phyloP scores from a whole-genome alignment of 1,140 invertebrate genomes.

The Periplaneta americana region DNA sequence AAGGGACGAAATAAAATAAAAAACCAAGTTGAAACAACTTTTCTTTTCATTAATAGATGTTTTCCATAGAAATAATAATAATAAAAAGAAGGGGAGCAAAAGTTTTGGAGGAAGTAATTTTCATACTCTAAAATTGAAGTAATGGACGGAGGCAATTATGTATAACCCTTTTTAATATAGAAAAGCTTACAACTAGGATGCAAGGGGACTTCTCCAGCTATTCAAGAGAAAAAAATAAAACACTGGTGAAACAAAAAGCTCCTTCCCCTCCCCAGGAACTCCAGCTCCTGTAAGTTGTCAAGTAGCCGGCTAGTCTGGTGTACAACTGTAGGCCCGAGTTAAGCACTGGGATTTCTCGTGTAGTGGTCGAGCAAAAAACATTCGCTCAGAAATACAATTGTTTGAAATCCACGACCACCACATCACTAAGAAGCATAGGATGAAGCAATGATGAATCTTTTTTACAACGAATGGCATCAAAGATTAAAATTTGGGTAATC shows the following conservation, averaged over 20 bases:
- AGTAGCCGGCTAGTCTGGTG: neutral
- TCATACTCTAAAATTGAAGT: neutral
- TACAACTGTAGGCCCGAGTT: neutral
- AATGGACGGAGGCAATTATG: neutral
- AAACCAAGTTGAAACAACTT: neutral
- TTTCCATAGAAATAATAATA: neutral
- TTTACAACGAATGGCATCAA: too few species aligned
- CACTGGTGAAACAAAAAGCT: neutral
- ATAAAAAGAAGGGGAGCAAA: too few species aligned
- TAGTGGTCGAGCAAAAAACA: neutral
- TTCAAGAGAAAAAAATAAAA: neutral
- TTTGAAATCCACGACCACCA: too few species aligned
- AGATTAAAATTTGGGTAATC: too few species aligned
- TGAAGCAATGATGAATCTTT: too few species aligned
- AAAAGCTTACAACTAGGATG: neutral
- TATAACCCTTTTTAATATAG: neutral
- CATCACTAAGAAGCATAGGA: too few species aligned
- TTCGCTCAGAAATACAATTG: neutral
- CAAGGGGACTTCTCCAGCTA: neutral
- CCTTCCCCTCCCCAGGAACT: neutral
- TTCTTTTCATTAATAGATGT: neutral
- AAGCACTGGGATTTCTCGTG: neutral
- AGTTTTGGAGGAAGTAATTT: neutral
- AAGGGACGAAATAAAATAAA: neutral
- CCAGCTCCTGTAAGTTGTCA: neutral